A percentile compares a stretch with the other conserved stretches of the same genome.
phyloP scores from a whole-genome alignment of 1,140 invertebrate genomes.

The Pomacea maculata region DNA sequence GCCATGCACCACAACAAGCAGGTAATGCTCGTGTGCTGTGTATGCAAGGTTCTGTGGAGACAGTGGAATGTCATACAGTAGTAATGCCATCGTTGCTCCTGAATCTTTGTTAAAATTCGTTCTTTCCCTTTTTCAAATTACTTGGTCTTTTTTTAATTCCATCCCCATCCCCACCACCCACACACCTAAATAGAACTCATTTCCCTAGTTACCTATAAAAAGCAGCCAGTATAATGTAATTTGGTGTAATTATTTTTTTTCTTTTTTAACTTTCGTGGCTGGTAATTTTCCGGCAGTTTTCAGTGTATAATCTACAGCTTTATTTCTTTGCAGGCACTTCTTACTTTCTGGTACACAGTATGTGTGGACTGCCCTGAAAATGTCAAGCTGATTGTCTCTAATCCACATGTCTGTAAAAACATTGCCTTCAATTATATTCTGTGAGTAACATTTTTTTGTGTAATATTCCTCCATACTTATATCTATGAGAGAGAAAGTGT shows the following conservation, averaged over 20 bases:
- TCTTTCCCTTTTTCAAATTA: not conserved
- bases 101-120: no score
- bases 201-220: no score
- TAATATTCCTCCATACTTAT: not conserved
- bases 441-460: conserved; percentile 71
- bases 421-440: conserved; percentile 97
- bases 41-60: not conserved
- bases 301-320: no score
- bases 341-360: conserved; percentile 92
- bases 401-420: conserved; percentile 86
- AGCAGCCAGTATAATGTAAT: no score
- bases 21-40: conserved; percentile 35
- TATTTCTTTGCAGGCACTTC: conserved; percentile 75
- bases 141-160: not conserved
- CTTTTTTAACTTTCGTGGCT: not conserved
- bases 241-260: not conserved
- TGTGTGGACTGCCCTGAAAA: conserved; percentile 92
- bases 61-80: no score
- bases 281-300: no score
- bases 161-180: not conserved
- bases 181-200: no score
- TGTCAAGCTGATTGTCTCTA: conserved; percentile 84
- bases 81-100: no score
- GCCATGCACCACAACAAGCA: conserved; percentile 92
- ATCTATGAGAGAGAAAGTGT: no score